Percentiles rank a stretch among this genome's conserved stretches.
phyloP scores from a whole-genome alignment of 2,888 invertebrate species.

The Eurytoma californica region DNA sequence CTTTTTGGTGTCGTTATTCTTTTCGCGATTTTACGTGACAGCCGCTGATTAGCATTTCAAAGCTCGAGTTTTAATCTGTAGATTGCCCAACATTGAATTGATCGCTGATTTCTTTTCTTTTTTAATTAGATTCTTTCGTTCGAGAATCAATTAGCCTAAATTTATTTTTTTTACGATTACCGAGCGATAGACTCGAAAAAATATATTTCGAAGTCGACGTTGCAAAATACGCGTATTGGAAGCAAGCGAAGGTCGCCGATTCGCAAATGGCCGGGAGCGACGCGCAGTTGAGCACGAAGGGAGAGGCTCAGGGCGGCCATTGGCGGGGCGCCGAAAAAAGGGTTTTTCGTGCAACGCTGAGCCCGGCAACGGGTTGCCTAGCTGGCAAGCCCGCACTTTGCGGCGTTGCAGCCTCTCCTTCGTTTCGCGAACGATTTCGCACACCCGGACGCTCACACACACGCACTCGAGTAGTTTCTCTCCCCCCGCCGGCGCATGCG shows the following conservation, averaged over 20 bases:
- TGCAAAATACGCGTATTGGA: neutral
- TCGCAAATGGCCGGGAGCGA: neutral
- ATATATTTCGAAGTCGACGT: neutral
- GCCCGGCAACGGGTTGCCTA: constrained; percentile 20
- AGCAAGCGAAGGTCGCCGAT: neutral
- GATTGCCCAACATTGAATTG: no score
- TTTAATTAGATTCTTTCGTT: no score
- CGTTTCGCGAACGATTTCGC: no score
- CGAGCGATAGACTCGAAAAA: neutral
- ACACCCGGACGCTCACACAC: no score
- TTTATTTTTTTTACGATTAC: no score
- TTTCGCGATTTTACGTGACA: no score
- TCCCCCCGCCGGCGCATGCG: constrained; percentile 62
- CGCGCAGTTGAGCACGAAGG: neutral
- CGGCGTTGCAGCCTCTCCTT: constrained; percentile 37
- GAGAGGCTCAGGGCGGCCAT: constrained; percentile 30
- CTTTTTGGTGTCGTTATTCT: no score
- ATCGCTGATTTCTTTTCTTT: no score
- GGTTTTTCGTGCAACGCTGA: constrained; percentile 43
- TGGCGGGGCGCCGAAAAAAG: constrained; percentile 44
- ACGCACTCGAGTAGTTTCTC: neutral
- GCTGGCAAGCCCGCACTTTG: constrained; percentile 49
- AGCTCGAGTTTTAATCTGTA: no score
- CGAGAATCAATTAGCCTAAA: no score
- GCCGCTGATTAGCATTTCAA: no score